A percentile compares a stretch with the other conserved stretches of the same genome.
phyloP scores from a whole-genome alignment of 1,140 invertebrate genomes.

The Drosophila persimilis region DNA sequence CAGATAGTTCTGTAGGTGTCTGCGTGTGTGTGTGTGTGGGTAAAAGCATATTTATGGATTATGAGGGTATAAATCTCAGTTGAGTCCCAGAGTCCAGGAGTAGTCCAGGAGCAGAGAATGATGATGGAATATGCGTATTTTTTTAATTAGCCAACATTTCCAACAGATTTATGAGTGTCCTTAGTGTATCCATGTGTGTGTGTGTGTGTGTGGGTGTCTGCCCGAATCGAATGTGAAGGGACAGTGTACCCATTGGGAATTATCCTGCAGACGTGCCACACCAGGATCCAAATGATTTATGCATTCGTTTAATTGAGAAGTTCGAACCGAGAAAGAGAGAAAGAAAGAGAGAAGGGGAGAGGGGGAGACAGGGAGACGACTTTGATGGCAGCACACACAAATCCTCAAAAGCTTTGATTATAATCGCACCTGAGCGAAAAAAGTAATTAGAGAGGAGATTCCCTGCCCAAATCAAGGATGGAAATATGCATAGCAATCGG shows the following conservation, averaged over 20 bases:
- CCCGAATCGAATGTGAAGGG: slow-evolving; percentile 33
- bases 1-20: neutral
- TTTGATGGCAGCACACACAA: slow-evolving; percentile 56
- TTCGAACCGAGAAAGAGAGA: slow-evolving; percentile 39
- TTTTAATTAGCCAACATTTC: slow-evolving; percentile 75
- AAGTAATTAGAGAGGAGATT: slow-evolving; percentile 59
- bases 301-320: slow-evolving; percentile 82
- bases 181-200: slow-evolving; percentile 33
- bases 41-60: slow-evolving; percentile 82
- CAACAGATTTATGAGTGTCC: slow-evolving; percentile 77
- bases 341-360: too few species aligned
- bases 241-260: slow-evolving; percentile 66
- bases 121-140: slow-evolving; percentile 82
- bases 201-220: slow-evolving; percentile 44
- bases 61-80: slow-evolving; percentile 78
- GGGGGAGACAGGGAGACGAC: slow-evolving; percentile 28
- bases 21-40: slow-evolving; percentile 22
- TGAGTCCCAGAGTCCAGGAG: slow-evolving; percentile 40
- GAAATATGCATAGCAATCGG: slow-evolving; percentile 65
- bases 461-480: slow-evolving; percentile 19
- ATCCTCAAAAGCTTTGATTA: slow-evolving; percentile 76
- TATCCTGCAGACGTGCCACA: slow-evolving; percentile 71
- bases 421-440: slow-evolving; percentile 74
- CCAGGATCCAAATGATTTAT: slow-evolving; percentile 70
- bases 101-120: slow-evolving; percentile 50